These are phyloP conservation scores for Poeciliopsis infans DNA, from an alignment of 2,797 vertebrate genomes.

Conservation along the genomic window DNA sequence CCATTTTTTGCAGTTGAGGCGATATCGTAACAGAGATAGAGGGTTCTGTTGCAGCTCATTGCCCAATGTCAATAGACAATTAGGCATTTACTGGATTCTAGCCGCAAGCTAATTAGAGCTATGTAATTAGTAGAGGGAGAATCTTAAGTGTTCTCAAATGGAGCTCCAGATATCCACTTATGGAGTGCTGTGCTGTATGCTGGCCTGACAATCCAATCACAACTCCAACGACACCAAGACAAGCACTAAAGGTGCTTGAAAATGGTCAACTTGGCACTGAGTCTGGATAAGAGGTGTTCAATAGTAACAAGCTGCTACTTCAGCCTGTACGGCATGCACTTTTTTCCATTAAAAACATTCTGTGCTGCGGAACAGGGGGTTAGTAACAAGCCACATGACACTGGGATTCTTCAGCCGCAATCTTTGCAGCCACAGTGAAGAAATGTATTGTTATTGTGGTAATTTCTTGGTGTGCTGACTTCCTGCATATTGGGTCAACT, in stretches of 20 bases:
- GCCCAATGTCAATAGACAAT: slow-evolving; percentile 84
- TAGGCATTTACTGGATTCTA: slow-evolving; percentile 76
- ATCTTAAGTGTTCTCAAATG: slow-evolving; percentile 79
- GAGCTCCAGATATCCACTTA: slow-evolving; percentile 70
- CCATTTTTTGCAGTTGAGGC: slow-evolving; percentile 67
- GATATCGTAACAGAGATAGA: slow-evolving; percentile 71
- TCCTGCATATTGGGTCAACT: neutral
- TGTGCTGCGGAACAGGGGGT: neutral
- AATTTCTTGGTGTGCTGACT: no score
- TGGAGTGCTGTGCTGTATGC: slow-evolving; percentile 47
- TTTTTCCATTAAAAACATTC: neutral
- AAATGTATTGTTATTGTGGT: neutral
- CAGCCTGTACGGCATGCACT: slow-evolving; percentile 9
- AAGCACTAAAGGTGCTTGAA: slow-evolving; percentile 56
- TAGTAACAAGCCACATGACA: neutral
- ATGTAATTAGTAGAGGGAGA: slow-evolving; percentile 76
- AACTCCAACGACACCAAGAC: slow-evolving; percentile 52
- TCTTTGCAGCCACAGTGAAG: neutral
- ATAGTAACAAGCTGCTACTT: slow-evolving; percentile 18
- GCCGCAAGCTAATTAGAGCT: slow-evolving; percentile 79
- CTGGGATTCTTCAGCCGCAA: neutral
- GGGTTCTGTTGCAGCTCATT: slow-evolving; percentile 77
- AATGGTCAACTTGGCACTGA: slow-evolving; percentile 43
- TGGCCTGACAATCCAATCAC: slow-evolving; percentile 54
- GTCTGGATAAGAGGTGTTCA: slow-evolving; percentile 58